These are phyloP conservation scores for Rhinichthys klamathensis DNA, from an alignment of 2,113 vertebrate species.

Conservation along the genomic window DNA sequence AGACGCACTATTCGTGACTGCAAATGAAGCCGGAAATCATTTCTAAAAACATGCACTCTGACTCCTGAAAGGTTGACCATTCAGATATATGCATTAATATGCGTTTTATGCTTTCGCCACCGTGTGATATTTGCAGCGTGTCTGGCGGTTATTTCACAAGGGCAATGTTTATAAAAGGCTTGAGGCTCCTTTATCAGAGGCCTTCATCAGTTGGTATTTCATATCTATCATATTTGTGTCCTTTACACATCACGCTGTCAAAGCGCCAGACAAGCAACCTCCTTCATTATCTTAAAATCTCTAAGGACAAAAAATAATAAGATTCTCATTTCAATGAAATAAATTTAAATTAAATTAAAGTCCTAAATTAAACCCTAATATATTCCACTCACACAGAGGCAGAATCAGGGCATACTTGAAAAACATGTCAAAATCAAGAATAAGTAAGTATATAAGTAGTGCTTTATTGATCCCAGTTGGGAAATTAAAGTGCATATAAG, in stretches of 20 bases:
- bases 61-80: background rate
- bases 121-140: constrained; percentile 3
- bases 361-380: constrained; percentile 51
- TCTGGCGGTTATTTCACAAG: background rate
- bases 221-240: constrained; percentile 54
- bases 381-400: constrained; percentile 47
- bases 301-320: constrained; percentile 40
- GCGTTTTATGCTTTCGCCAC: background rate
- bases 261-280: constrained; percentile 47
- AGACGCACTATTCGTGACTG: background rate
- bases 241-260: constrained; percentile 56
- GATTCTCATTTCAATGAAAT: constrained; percentile 51
- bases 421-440: constrained; percentile 47
- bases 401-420: constrained; percentile 54
- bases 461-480: too few species aligned
- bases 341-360: constrained; percentile 55
- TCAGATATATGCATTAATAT: background rate
- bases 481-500: too few species aligned
- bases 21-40: background rate
- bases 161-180: constrained; percentile 39
- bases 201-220: constrained; percentile 46
- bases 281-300: constrained; percentile 65
- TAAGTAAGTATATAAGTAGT: too few species aligned
- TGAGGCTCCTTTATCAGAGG: constrained; percentile 53
- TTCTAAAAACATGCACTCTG: background rate